These are phyloP conservation scores for Pegoplata infirma DNA, from an alignment of 2,888 invertebrate genomes.

Conservation along the genomic window DNA sequence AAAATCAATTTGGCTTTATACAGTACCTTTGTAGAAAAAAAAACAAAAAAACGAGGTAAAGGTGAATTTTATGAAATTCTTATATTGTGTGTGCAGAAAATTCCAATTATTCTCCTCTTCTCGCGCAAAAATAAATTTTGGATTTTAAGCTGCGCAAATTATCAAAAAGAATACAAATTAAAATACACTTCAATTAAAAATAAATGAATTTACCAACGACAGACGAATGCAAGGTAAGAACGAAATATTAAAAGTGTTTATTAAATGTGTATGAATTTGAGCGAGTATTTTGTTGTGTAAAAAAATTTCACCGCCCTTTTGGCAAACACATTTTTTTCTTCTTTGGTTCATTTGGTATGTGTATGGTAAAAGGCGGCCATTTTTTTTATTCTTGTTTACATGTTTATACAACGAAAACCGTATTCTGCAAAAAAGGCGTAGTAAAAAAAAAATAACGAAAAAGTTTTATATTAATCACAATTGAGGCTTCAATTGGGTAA, in stretches of 20 bases:
- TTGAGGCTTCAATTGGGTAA: too few relatives aligned
- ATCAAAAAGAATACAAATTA: constrained; percentile 28
- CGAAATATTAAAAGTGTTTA: constrained; percentile 18
- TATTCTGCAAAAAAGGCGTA: constrained; percentile 43
- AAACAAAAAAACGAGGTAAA: constrained; percentile 17
- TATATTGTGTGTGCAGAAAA: constrained; percentile 57
- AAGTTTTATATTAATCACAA: too few relatives aligned
- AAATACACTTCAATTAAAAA: constrained; percentile 50
- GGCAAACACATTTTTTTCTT: constrained; percentile 33
- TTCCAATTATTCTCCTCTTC: constrained; percentile 55
- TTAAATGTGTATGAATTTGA: not conserved
- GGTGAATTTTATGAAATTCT: constrained; percentile 35
- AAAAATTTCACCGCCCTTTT: constrained; percentile 64
- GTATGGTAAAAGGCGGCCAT: constrained; percentile 32
- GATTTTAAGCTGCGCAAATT: constrained; percentile 63
- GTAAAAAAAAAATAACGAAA: constrained; percentile 28
- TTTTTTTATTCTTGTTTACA: constrained; percentile 61
- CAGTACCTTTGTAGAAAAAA: constrained; percentile 29
- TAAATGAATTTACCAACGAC: constrained; percentile 23
- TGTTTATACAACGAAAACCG: constrained; percentile 58
- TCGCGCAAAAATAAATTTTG: constrained; percentile 62
- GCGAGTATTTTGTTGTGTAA: constrained; percentile 1
- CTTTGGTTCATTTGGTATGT: constrained; percentile 14
- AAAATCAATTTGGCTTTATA: not conserved
- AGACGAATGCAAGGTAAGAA: constrained; percentile 54